Base-by-base conservation (phyloP, 1,140 invertebrate species). In the Platyura marginata region DNA sequence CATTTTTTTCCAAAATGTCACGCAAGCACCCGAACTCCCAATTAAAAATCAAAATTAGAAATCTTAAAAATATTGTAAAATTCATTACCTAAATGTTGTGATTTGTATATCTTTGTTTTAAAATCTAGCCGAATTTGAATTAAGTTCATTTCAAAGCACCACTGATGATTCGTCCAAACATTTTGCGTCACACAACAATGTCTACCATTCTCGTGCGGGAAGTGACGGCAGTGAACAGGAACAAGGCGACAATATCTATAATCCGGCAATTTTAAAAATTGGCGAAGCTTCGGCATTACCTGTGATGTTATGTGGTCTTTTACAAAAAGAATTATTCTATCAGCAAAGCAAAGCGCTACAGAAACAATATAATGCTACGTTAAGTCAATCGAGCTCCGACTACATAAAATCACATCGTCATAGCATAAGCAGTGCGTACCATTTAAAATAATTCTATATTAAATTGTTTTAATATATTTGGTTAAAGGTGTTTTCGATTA, bases 291-390 rank as follows among this genome's bases (percentile, higher is more conserved):
- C 57, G 8, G 53, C 56, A 39, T 54, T 61, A 44, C 58, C 58
- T 18, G 50, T 61, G 5, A 54, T 60, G 33, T 50, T 61, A 4
- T 61, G 51, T 16, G 57, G 57, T 13, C 51, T 60, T 16, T 40
- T 60, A 40, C 57, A 56, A 36, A 50, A 53, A n/a, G 56, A 54
- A 21, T 49, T 60, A n/a, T 4, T 44, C 2, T 11, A 11, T 9
- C 34, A 36, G 15, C 34, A 36, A 36, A 9, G 10, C 10, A 6
- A 36, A 36, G 5, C 5, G 5, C 10, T 9, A 9, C 34, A 36
- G 15, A 6, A 36, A 18, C 10, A 36, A 16, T 5, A 36, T n/a
- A 9, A 36, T 18, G 16, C 5, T 6, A n/a, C 34, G 16, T 18
- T 36, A 18, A 9, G 34, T 15, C 35, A 32, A 4, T 18, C 16